A percentile compares a stretch with the other conserved stretches of the same genome.
phyloP scores from a whole-genome alignment of 2,888 invertebrate genomes.

The Drosophila silvestris region DNA sequence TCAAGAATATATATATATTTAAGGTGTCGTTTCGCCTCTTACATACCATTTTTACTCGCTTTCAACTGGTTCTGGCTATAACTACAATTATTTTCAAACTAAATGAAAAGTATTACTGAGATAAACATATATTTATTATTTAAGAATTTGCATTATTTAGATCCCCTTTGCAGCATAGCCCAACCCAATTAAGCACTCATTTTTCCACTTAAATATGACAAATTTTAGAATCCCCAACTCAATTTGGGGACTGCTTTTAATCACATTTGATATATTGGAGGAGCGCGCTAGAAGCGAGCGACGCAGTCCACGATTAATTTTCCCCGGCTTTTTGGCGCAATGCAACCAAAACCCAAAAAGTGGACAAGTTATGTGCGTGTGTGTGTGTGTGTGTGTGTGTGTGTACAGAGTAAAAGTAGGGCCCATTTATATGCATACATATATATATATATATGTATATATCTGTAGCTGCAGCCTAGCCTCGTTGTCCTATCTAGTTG shows the following conservation, averaged over 20 bases:
- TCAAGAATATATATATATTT: too few relatives aligned
- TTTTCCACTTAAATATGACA: neutral
- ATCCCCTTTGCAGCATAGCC: neutral
- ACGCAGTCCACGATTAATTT: conserved; percentile 78
- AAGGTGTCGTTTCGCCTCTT: too few relatives aligned
- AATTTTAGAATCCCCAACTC: conserved; percentile 9
- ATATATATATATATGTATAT: conserved; percentile 3
- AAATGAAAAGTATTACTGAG: too few relatives aligned
- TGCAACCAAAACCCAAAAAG: conserved; percentile 53
- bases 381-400: neutral
- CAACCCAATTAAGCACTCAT: neutral
- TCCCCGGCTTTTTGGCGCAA: conserved; percentile 67
- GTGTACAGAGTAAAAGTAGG: conserved; percentile 1
- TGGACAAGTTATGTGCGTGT: conserved; percentile 29
- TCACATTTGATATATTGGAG: conserved; percentile 78
- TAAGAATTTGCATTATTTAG: too few relatives aligned
- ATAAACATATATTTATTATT: too few relatives aligned
- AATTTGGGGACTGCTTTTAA: conserved; percentile 62
- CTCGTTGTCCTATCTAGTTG: conserved; percentile 14
- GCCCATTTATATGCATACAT: conserved; percentile 39
- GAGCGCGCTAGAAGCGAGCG: conserved; percentile 50
- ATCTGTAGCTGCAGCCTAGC: conserved; percentile 35
- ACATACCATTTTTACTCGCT: neutral
- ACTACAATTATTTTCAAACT: too few relatives aligned
- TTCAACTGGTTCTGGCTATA: neutral